These are phyloP conservation scores for Mesopsocus fuscifrons DNA, from an alignment of 2,888 invertebrate genomes.

Conservation along the genomic window DNA sequence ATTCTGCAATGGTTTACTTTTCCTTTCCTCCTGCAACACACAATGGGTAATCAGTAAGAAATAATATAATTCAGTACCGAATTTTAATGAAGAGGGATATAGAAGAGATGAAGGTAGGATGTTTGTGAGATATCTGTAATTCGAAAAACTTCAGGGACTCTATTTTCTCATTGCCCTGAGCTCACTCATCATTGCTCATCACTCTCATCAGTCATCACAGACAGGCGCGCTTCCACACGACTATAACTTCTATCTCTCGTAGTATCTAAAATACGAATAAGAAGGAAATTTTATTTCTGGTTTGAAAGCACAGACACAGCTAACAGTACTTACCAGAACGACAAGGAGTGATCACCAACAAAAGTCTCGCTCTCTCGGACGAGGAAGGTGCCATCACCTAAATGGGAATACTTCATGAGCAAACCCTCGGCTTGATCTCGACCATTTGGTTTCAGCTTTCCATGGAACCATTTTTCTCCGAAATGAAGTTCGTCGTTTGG, in stretches of 20 bases:
- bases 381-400: constrained; percentile 82
- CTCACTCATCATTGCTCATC: too few species aligned
- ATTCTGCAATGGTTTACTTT: constrained; percentile 86
- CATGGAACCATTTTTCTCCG: constrained; percentile 88
- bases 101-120: not conserved
- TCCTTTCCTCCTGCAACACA: constrained; percentile 41
- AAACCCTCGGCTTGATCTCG: constrained; percentile 45
- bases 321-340: constrained; percentile 51
- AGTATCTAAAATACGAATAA: too few species aligned
- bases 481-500: constrained; percentile 80
- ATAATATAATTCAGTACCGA: not conserved
- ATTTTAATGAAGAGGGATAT: not conserved
- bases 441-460: constrained; percentile 52
- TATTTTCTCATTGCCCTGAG: too few species aligned
- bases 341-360: constrained; percentile 87
- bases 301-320: too few species aligned
- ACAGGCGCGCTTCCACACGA: too few species aligned
- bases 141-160: too few species aligned
- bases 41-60: constrained; percentile 9
- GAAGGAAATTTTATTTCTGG: too few species aligned
- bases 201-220: too few species aligned
- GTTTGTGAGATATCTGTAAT: not conserved
- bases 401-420: constrained; percentile 51
- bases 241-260: too few species aligned
- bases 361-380: constrained; percentile 90